Conservation (phyloP, 1,140 invertebrate species). For the Elysia chlorotica region DNA sequence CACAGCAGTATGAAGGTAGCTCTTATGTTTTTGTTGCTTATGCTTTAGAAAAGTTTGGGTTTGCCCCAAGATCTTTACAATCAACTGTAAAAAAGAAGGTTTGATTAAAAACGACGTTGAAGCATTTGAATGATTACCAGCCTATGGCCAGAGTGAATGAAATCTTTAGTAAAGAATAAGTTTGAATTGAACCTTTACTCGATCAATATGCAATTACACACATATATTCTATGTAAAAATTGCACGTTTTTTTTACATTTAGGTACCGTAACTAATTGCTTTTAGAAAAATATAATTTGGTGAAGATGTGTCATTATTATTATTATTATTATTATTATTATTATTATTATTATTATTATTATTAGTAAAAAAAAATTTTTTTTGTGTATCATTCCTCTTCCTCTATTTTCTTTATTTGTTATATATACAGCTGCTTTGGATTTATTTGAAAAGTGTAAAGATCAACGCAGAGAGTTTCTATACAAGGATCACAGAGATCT, state of each 20-base stretch:
- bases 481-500: slow-evolving; percentile 12
- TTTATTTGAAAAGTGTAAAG: neutral
- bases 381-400: too few relatives aligned
- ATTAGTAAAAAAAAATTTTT: too few relatives aligned
- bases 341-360: too few relatives aligned
- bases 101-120: neutral
- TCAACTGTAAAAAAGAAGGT: neutral
- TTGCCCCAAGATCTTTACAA: neutral
- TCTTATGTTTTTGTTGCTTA: neutral
- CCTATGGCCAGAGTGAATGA: neutral
- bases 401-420: too few relatives aligned
- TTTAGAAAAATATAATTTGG: too few relatives aligned
- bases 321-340: too few relatives aligned
- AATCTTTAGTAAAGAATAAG: neutral
- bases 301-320: too few relatives aligned
- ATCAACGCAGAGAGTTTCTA: neutral
- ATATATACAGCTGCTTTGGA: slow-evolving; percentile 7
- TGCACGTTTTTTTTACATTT: too few relatives aligned
- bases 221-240: too few relatives aligned
- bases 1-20: slow-evolving; percentile 2
- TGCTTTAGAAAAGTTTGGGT: neutral
- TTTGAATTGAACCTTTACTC: neutral
- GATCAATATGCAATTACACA: neutral
- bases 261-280: too few relatives aligned
- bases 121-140: neutral